Conservation (phyloP, 2,888 invertebrate genomes). For the Chelonus formosanus region DNA sequence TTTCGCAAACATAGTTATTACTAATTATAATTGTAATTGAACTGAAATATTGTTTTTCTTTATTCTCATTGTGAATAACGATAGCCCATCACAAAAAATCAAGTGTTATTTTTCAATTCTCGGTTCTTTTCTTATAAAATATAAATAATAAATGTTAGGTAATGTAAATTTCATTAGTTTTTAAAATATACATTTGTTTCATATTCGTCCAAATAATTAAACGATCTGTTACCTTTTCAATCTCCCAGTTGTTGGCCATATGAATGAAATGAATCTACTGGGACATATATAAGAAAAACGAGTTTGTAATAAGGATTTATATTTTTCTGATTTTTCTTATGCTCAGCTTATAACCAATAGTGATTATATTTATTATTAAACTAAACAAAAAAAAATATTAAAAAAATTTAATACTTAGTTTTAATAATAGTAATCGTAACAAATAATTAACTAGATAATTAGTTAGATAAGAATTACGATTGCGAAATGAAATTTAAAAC, state of each 20-base stretch:
- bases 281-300: not conserved
- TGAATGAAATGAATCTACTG: constrained; percentile 5
- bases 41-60: not conserved
- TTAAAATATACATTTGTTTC: not conserved
- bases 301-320: constrained; percentile 17
- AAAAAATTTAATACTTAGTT: constrained; percentile 1
- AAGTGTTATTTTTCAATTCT: not conserved
- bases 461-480: too few species aligned
- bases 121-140: not conserved
- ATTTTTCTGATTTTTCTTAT: constrained; percentile 23
- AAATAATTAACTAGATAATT: not conserved
- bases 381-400: constrained; percentile 12
- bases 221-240: constrained; percentile 12
- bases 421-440: not conserved
- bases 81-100: not conserved
- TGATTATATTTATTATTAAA: constrained; percentile 25
- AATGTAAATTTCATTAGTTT: constrained; percentile 15
- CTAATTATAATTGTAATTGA: constrained; percentile 8
- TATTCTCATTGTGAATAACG: not conserved
- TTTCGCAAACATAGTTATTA: constrained; percentile 44
- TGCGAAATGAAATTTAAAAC: too few species aligned
- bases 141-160: not conserved
- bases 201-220: constrained; percentile 12
- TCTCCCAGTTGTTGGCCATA: constrained; percentile 16
- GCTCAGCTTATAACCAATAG: constrained; percentile 14